phyloP scores from a whole-genome alignment of 92 coral and sea anemone species.

The Isaurus tuberculatus region DNA sequence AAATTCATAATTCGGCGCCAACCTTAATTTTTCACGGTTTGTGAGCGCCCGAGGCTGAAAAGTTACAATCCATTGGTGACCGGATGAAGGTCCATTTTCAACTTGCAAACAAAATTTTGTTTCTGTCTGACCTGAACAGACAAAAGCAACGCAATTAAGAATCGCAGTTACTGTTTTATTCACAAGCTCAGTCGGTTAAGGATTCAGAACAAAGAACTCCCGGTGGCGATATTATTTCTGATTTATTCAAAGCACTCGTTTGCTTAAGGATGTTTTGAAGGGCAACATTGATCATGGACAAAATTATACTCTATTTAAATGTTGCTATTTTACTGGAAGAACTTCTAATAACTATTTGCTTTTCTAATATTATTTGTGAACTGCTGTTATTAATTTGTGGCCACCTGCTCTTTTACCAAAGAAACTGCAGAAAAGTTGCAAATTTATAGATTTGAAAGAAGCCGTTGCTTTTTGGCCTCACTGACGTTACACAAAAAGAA shows the following conservation, averaged over 20 bases:
- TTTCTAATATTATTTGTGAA: slow-evolving; percentile 13
- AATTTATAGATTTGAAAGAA: background rate
- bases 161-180: slow-evolving; percentile 14
- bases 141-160: background rate
- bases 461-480: background rate
- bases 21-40: too few species aligned
- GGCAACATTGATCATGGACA: background rate
- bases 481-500: background rate
- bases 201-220: slow-evolving; percentile 1
- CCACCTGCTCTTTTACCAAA: background rate
- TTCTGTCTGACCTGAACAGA: too few species aligned
- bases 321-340: slow-evolving; percentile 2
- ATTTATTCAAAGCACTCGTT: background rate
- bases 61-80: too few species aligned
- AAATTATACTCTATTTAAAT: background rate
- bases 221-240: background rate
- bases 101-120: too few species aligned
- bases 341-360: slow-evolving; percentile 16
- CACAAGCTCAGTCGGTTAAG: background rate
- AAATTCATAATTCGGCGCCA: too few species aligned
- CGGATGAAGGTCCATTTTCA: too few species aligned
- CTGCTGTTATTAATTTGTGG: slow-evolving; percentile 7
- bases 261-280: background rate
- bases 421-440: background rate
- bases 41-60: too few species aligned